A percentile compares a stretch with the other conserved stretches of the same genome.
phyloP scores from a whole-genome alignment of 2,888 invertebrate genomes.

The Phragmatobia fuliginosa region DNA sequence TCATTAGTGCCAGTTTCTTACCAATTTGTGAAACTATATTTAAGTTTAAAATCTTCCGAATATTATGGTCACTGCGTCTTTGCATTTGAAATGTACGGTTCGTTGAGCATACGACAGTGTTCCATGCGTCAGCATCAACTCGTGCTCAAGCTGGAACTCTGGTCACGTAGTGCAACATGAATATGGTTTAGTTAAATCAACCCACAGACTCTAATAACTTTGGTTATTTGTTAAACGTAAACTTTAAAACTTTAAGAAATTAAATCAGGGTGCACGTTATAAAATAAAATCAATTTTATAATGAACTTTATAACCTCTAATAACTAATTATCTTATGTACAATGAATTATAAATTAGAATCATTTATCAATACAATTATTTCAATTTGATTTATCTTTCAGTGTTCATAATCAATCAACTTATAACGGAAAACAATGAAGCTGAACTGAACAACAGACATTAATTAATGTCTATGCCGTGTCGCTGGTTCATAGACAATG shows the following conservation, averaged over 20 bases:
- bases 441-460: constrained; percentile 19
- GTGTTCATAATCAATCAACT: constrained; percentile 16
- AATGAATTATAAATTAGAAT: background rate
- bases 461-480: constrained; percentile 15
- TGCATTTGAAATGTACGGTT: constrained; percentile 49
- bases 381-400: constrained; percentile 16
- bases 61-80: constrained; percentile 2
- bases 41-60: background rate
- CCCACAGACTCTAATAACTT: background rate
- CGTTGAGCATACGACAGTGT: constrained; percentile 19
- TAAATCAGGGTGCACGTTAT: background rate
- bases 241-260: too few species aligned
- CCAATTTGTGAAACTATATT: background rate
- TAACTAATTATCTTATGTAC: background rate
- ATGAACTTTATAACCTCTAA: too few species aligned
- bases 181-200: background rate
- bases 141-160: constrained; percentile 7
- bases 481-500: constrained; percentile 17
- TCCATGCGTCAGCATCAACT: constrained; percentile 32
- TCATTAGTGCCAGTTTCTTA: background rate
- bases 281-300: background rate
- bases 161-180: constrained; percentile 3
- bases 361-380: constrained; percentile 12
- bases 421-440: constrained; percentile 12
- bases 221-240: background rate